A percentile compares a stretch with the other conserved stretches of the same genome.
Evolutionary conservation across 2,888 invertebrate genomes (phyloP).

Genomic region (Timema cristinae): DNA sequence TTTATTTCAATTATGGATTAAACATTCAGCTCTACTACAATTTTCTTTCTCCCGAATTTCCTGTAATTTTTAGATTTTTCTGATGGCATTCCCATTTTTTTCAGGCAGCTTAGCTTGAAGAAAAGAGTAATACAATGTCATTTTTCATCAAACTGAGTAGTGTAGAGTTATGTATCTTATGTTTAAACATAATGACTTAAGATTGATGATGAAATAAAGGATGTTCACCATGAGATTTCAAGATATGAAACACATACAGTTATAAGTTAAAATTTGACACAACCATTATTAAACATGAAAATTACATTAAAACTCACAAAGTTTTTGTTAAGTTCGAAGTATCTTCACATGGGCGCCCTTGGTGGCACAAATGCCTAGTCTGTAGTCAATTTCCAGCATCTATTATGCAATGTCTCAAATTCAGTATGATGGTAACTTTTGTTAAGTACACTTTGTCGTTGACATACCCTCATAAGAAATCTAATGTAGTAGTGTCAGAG

Average conservation of each 20-base stretch:
- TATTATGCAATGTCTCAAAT: neutral
- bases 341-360: neutral
- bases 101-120: too few species aligned
- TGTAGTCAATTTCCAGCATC: neutral
- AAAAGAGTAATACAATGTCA: too few species aligned
- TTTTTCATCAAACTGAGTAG: too few species aligned
- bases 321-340: neutral
- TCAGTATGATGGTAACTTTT: neutral
- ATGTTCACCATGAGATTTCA: neutral
- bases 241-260: neutral
- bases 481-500: too few species aligned
- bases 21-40: too few species aligned
- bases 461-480: neutral
- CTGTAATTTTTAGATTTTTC: too few species aligned
- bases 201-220: neutral
- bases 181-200: too few species aligned
- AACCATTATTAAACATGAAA: slow-evolving; percentile 5
- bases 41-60: too few species aligned
- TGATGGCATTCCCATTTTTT: too few species aligned
- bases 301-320: neutral
- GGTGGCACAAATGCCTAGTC: neutral
- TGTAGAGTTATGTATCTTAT: too few species aligned
- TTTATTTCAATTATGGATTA: too few species aligned
- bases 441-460: neutral
- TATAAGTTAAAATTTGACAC: neutral